Evolutionary conservation across 2,888 invertebrate genomes (phyloP), one percentile per base, ranked within the genome.

Genomic region (Notocelia uddmanniana): DNA sequence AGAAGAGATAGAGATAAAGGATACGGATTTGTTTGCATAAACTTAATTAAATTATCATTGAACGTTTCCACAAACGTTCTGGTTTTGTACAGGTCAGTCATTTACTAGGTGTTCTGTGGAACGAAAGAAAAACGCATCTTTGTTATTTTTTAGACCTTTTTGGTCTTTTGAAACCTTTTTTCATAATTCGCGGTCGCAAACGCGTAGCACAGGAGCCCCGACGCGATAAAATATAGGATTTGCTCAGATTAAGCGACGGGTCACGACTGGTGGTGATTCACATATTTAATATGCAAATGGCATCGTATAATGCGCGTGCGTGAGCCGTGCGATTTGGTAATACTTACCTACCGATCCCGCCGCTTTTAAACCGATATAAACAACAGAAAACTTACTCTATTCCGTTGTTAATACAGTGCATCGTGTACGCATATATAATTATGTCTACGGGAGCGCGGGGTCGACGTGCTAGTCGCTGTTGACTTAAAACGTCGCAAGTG

Each of bases 271-370:
- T 66, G 67, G 72, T 77, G 78, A 77, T 75, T 78, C 78, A 76
- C 76, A 76, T 76, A 71, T 76, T 77, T 78, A 77, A 78, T 79
- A 82, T 81, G 80, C 80, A 81, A 81, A 81, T 80, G 73, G 72
- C 77, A 78, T 80, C 74, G 77, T 75, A 72, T 74, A 75, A 78
- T 75, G 76, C 64, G 73, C 74, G 73, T 71, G 74, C 70, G 69
- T 68, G 72, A 73, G 71, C 55, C 63, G 57, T 68, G 76, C 79
- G 78, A 78, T 79, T 79, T 77, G 78, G 79, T 77, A 77, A 79
- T 76, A 78, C 75, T 67, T 74, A 75, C 73, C 63, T 59, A 62
- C 68, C 68, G 68, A 59, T 59, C 45, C 21, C 57, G 41, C 57
- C 37, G 18, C 55, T 48, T 60, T 66, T 48, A 34, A 64, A 23